Base-by-base conservation (phyloP, 1,140 invertebrate species). In the Drosophila bocqueti region DNA sequence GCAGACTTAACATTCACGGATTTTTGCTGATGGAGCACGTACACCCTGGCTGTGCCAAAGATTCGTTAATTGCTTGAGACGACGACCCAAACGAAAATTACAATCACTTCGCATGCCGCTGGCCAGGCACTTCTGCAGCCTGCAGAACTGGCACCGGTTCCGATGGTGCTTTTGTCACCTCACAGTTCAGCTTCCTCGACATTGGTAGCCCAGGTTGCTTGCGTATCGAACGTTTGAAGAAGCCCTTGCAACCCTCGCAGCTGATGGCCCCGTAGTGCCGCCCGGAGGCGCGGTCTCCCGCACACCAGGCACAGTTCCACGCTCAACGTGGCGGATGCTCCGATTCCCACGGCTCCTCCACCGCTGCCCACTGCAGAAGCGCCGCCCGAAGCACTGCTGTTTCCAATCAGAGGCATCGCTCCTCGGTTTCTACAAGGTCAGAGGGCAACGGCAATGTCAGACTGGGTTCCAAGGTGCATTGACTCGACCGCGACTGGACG, bases 61-160 rank as follows among this genome's bases (percentile, higher is more conserved):
- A 74, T 73, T 43, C 0, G 38, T 18, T 73, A 52, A 67, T 78
- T 75, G 68, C 80, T 89, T 89, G 84, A 89, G 91, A 91, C 91
- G 91, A 92, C 85, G 86, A 91, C 83, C 91, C 92, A 92, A 92
- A 91, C 86, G 91, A 92, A 93, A 95, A 97, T 98, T 96, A 99
- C 98, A 99, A 96, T 99, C 98, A 94, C 97, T 98, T 94, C 98
- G 94, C 98, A 99, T 99, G 76, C 98, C 98, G 95, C 98, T 98
- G 46, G 97, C 96, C 21, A 99, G 94, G 93, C 98, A 99, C 94
- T 99, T 99, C 93, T 99, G 98, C 74, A 99, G 95, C 61, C 98
- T 95, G 94, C 98, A 99, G 94, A 99, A 99, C 94, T 99, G 98
- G 94, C 98, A 99, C 64, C 98, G 95, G 94, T 99, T 99, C 57